These are phyloP conservation scores for Spodoptera frugiperda DNA, from an alignment of 1,140 invertebrate species.

Conservation along the genomic window DNA sequence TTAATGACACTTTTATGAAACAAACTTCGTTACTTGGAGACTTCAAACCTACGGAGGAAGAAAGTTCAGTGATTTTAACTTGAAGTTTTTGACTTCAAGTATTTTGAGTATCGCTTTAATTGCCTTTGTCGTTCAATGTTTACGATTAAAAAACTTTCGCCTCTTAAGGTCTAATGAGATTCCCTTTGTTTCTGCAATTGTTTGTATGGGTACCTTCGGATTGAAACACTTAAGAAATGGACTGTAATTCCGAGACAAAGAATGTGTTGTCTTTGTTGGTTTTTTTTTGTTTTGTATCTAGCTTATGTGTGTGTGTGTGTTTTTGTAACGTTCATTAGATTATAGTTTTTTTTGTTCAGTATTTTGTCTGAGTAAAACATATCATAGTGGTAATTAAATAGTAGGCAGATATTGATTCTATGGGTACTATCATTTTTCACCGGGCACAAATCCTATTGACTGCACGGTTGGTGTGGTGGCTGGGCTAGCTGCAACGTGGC, in stretches of 20 bases:
- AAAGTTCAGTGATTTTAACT: slow-evolving; percentile 41
- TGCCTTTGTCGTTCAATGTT: slow-evolving; percentile 50
- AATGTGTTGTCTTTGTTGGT: neutral
- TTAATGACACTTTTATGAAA: slow-evolving; percentile 30
- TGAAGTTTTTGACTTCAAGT: slow-evolving; percentile 50
- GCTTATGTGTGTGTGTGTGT: neutral
- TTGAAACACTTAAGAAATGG: slow-evolving; percentile 2
- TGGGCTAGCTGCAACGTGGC: no score
- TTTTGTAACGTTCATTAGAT: no score
- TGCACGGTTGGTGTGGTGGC: no score
- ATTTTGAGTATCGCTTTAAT: slow-evolving; percentile 51
- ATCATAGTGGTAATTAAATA: no score
- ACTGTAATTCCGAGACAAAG: neutral
- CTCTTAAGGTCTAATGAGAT: slow-evolving; percentile 14
- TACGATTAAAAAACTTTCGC: slow-evolving; percentile 54
- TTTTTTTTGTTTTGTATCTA: neutral
- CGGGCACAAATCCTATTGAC: no score
- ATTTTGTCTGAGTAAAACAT: no score
- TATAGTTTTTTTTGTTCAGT: no score
- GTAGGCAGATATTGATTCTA: no score
- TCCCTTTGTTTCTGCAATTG: slow-evolving; percentile 27
- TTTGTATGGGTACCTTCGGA: slow-evolving; percentile 6
- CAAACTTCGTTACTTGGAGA: neutral
- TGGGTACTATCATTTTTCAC: no score
- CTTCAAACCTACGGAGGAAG: neutral